Base-by-base conservation (phyloP, 2,888 invertebrate genomes). In the Synanthedon tipuliformis region DNA sequence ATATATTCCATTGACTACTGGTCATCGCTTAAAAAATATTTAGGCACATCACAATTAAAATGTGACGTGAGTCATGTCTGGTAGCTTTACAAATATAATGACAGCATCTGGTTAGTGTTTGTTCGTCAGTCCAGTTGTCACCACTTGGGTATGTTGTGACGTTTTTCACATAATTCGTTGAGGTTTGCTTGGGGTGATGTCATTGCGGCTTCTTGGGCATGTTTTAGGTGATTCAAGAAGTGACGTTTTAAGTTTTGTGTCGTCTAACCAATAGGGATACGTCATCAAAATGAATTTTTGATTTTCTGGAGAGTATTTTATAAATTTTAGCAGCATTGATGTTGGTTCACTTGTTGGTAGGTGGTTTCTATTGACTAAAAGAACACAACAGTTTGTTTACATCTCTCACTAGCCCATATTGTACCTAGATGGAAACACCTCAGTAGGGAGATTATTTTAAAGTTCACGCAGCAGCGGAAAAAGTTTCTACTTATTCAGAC, bases 111-210 rank as follows among this genome's bases (percentile, higher is more conserved):
- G 57, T 18, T 34, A 23, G 18, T 15, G 49, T 23, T 49, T 11
- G 45, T 56, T 56, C 53, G 58, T 58, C 57, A 56, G 51, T 48
- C 52, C 59, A 54, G 63, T 66, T 68, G 73, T 81, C 81, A 80
- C 69, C 69, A 63, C 66, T 71, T 56, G 63, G 68, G 65, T 70
- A 79, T 75, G 69, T 59, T 59, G 64, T 78, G 76, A 81, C 79
- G 78, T 69, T 58, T 61, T 54, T 56, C 55, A 59, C 64, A 63
- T 66, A 63, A 61, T 57, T 59, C 60, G 64, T 67, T 59, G 60
- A 56, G 59, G 58, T 63, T 64, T 63, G 59, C 58, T 55, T 54
- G 52, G 40, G 61, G 68, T 81, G 82, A 81, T 74, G 71, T 80
- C 81, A 81, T 69, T 71, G 68, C 57, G 70, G 69, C 68, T 62